Conservation (phyloP, 2,888 invertebrate species). For the Asteroscopus sphinx region DNA sequence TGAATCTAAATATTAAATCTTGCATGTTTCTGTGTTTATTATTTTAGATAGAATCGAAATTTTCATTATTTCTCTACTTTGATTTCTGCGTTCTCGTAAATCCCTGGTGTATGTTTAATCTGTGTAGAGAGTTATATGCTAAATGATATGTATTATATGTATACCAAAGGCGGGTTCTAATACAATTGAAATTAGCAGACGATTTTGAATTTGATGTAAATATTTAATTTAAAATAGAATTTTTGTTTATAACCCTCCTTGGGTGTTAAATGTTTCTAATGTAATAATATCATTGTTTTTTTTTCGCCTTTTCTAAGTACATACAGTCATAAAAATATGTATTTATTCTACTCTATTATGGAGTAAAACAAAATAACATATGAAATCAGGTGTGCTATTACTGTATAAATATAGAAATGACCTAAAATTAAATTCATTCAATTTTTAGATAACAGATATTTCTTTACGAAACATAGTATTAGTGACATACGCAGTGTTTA, state of each 20-base stretch:
- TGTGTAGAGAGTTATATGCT: constrained; percentile 7
- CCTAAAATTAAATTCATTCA: no score
- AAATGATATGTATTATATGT: constrained; percentile 8
- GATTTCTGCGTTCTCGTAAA: constrained; percentile 34
- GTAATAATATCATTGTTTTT: neutral
- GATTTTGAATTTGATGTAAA: no score
- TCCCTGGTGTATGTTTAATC: constrained; percentile 8
- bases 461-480: no score
- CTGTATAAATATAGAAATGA: no score
- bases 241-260: neutral
- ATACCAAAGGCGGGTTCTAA: constrained; percentile 10
- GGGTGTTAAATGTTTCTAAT: neutral
- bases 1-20: constrained; percentile 8
- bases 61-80: constrained; percentile 24
- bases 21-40: constrained; percentile 20
- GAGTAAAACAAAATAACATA: constrained; percentile 8
- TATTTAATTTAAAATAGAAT: no score
- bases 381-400: neutral
- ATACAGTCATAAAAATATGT: no score
- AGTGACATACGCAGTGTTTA: no score
- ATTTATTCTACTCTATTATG: constrained; percentile 1
- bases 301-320: neutral
- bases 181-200: neutral
- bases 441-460: no score
- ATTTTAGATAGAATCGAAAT: constrained; percentile 4